Base-by-base conservation (phyloP, 2,888 invertebrate species). In the Nomada ferruginata region DNA sequence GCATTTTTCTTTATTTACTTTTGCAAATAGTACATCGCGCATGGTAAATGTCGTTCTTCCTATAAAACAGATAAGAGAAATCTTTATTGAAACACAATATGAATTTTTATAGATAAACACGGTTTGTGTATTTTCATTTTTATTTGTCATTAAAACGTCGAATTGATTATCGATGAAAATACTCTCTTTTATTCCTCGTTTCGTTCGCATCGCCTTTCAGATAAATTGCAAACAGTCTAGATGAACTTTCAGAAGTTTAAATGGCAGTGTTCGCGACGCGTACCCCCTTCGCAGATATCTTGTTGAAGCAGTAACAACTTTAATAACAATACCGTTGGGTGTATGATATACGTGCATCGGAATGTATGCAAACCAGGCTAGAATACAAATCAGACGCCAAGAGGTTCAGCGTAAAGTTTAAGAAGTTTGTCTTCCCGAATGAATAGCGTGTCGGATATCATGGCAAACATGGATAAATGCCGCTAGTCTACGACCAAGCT, bases 381-480 rank as follows among this genome's bases (percentile, higher is more conserved):
- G 83, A 78, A 71, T 83, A 74, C 82, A 83, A 71, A 83, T 82
- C 71, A 74, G 79, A 44, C 73, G 78, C 42, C 42, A 57, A 75
- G 74, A 78, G 71, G 68, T 70, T 53, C 68, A 65, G 64, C 44
- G 36, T 26, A 29, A 83, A 83, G 71, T 83, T 82, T 75, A 69
- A 83, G 78, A 78, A 66, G 71, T 68, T 83, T 74, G 77, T 83
- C 71, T 36, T 50, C 55, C 20, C 63, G 78, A 71, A 75, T 78
- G 71, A 78, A 83, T 71, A 61, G 69, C 70, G 73, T 57, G 65
- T 77, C 77, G 63, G 69, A 47, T 66, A 68, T 70, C 61, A 55
- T 23, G 36, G 65, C 20, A 26, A 53, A 60, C 64, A 53, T 44
- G 65, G 68, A 69, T 72, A 73, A 72, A 69, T 64, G 55, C 47